Evolutionary conservation across 2,113 vertebrate genomes (phyloP).

Genomic region (Sitta europaea): DNA sequence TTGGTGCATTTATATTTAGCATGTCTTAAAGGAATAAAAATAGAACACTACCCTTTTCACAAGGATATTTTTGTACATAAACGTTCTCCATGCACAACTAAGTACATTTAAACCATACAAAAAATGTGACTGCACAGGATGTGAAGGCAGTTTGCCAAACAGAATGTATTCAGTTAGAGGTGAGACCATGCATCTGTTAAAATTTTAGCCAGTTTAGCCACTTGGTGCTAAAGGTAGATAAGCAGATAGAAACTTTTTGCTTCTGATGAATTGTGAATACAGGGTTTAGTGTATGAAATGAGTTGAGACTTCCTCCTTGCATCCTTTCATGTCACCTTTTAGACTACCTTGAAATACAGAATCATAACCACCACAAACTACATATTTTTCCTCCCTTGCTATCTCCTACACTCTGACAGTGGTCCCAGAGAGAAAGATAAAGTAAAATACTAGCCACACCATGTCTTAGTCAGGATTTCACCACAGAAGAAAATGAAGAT

Average conservation of each 20-base stretch:
- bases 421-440: not conserved
- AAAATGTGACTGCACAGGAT: conserved; percentile 4
- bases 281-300: not conserved
- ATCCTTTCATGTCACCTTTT: not conserved
- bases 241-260: not conserved
- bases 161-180: not conserved
- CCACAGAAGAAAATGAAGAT: not conserved
- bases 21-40: conserved; percentile 26
- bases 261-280: not conserved
- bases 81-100: conserved; percentile 6
- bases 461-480: not conserved
- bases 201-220: not conserved
- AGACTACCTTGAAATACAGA: not conserved
- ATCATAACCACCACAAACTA: not conserved
- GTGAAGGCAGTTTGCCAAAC: not conserved
- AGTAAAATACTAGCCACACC: not conserved
- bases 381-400: not conserved
- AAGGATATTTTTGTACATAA: conserved; percentile 16
- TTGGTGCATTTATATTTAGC: conserved; percentile 15
- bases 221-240: not conserved
- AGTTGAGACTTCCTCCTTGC: not conserved
- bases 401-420: accelerated
- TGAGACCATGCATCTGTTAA: not conserved
- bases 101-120: not conserved
- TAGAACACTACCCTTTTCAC: conserved; percentile 6